These are phyloP conservation scores for Morpho achilles DNA, from an alignment of 2,888 invertebrate species.

Conservation along the genomic window DNA sequence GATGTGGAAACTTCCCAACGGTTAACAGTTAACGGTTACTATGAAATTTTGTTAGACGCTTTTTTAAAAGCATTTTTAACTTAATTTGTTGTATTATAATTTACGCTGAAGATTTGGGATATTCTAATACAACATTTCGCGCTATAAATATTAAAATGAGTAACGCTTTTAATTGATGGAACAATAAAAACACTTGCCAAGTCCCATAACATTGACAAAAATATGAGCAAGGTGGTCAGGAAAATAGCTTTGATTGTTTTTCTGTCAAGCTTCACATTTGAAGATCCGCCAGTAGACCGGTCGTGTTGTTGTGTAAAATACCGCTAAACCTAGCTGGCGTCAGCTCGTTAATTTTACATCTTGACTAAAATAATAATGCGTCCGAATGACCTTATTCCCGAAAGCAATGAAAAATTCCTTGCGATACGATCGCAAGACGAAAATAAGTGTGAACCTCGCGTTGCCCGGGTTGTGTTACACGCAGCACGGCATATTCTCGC, in stretches of 20 bases:
- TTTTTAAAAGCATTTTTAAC: too few relatives aligned
- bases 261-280: too few relatives aligned
- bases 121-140: too few relatives aligned
- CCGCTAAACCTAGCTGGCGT: constrained; percentile 1
- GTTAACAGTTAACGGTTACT: too few relatives aligned
- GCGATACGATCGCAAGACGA: constrained; percentile 12
- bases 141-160: background rate
- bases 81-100: too few relatives aligned
- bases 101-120: too few relatives aligned
- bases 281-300: too few relatives aligned
- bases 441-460: constrained; percentile 4
- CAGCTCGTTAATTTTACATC: constrained; percentile 12
- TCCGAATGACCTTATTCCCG: constrained; percentile 28
- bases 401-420: constrained; percentile 25
- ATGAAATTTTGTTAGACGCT: too few relatives aligned
- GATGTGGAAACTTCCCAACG: too few relatives aligned
- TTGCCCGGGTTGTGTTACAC: background rate
- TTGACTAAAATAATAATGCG: constrained; percentile 18
- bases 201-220: background rate
- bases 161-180: background rate
- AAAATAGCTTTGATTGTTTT: too few relatives aligned
- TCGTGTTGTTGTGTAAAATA: background rate
- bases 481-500: too few relatives aligned
- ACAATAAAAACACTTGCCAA: constrained; percentile 11
- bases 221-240: too few relatives aligned